Base-by-base conservation (phyloP, 1,140 invertebrate species). In the Drosophila kurseongensis region DNA sequence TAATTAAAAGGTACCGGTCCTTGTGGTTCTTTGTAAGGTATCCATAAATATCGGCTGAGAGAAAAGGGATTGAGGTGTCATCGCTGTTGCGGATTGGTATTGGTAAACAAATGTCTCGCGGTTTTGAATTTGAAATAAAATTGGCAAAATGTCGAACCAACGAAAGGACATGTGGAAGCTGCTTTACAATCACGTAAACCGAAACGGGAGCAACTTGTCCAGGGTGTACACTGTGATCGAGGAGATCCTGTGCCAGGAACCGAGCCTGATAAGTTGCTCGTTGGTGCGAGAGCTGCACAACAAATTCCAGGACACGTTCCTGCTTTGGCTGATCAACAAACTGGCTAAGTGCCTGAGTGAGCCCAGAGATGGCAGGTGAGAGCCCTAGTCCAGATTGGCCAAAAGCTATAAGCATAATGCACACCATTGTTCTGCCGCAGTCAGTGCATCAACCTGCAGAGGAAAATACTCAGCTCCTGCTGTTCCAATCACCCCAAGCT, bases 141-240 rank as follows among this genome's bases (percentile, higher is more conserved):
- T 14, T 35, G 29, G 29, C n/a, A 52, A 52, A 16, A 91, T 91
- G 90, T 72, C 90, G 29, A 72, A 47, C 16, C 75, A 75, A n/a
- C 80, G 90, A 0, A 88, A 80, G 36, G 90, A 91, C 61, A 91
- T 91, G 80, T 91, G 90, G 90, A 90, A 85, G 47, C 47, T 91
- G 50, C 59, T 91, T 4, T 91, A 91, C 45, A 88, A 63, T 35
- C 54, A 91, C 27, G 90, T 91, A 0, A 82, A 81, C 41, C 77
- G 86, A 4, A 85, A 88, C 60, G 73, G 73, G 5, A 57, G 50
- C 4, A 73, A 89, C 27, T 27, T 91, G 14, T 45, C 73, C 12
- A 68, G 85, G 10, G 78, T 90, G 1, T 91, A 88, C 55, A 76
- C 65, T 13, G 88, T 89, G 6, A 82, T 91, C 12, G 90, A 91